Percentiles rank a stretch among this genome's conserved stretches.
phyloP scores from a whole-genome alignment of 2,888 invertebrate genomes.

The Melinopterus prodromus region DNA sequence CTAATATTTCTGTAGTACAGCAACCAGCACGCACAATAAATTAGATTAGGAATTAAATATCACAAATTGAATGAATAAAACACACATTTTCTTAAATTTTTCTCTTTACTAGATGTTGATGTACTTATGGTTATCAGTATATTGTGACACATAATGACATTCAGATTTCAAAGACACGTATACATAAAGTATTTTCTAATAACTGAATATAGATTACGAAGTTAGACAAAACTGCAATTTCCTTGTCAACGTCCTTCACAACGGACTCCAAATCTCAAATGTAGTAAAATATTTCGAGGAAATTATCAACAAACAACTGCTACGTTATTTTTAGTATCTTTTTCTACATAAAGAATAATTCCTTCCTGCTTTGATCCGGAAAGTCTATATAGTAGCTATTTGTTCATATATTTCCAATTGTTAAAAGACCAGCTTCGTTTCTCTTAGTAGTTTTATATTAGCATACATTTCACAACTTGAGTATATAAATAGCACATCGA shows the following conservation, averaged over 20 bases:
- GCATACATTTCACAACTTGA: not conserved
- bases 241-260: not conserved
- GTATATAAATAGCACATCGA: not conserved
- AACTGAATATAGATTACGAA: conserved; percentile 15
- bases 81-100: not conserved
- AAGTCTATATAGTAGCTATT: not conserved
- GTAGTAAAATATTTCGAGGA: not conserved
- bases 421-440: not conserved
- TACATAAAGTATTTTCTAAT: conserved; percentile 17
- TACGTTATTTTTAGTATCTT: not conserved
- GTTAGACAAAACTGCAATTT: conserved; percentile 12
- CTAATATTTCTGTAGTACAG: too few relatives aligned
- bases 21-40: too few relatives aligned
- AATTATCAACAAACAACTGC: not conserved
- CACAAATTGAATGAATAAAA: not conserved
- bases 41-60: not conserved
- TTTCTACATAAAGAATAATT: not conserved
- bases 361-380: too few relatives aligned
- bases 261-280: not conserved
- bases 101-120: not conserved
- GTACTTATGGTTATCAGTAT: not conserved
- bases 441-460: not conserved
- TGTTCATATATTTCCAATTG: not conserved
- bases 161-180: conserved; percentile 18
- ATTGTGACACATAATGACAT: conserved; percentile 1